These are phyloP conservation scores for Chaetoderma sp. DNA, from an alignment of 2,888 invertebrate genomes.

Conservation along the genomic window DNA sequence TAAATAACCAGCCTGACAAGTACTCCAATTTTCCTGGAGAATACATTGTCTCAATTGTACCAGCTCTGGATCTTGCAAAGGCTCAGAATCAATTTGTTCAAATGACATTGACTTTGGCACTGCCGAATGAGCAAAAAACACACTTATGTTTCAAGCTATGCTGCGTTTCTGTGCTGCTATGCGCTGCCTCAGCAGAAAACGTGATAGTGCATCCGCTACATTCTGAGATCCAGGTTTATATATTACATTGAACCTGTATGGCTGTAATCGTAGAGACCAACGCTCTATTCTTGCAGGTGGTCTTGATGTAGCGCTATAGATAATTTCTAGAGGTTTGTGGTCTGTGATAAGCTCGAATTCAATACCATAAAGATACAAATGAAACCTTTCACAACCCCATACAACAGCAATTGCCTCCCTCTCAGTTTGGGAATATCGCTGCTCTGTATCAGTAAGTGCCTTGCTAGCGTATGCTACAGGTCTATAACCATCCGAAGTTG, in stretches of 20 bases:
- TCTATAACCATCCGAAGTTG: not conserved
- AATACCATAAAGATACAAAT: constrained; percentile 19
- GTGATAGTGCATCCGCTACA: constrained; percentile 8
- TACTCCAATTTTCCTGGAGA: not conserved
- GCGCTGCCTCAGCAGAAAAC: constrained; percentile 38
- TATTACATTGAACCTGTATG: constrained; percentile 1
- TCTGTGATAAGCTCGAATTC: constrained; percentile 21
- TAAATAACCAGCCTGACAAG: not conserved
- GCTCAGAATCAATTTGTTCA: constrained; percentile 20
- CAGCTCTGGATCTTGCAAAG: not conserved
- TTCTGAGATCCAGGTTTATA: constrained; percentile 3
- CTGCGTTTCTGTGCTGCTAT: constrained; percentile 26
- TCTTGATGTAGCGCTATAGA: not conserved
- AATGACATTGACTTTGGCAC: constrained; percentile 35
- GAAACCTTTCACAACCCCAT: constrained; percentile 25
- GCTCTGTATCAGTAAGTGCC: not conserved
- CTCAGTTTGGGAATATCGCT: not conserved
- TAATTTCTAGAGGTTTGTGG: constrained; percentile 19
- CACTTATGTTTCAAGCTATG: constrained; percentile 30
- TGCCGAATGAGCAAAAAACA: constrained; percentile 21
- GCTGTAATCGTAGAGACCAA: constrained; percentile 9
- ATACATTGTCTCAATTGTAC: not conserved
- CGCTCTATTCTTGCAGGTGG: constrained; percentile 4
- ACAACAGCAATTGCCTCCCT: constrained; percentile 19
- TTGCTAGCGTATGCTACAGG: constrained; percentile 2